A percentile compares a stretch with the other conserved stretches of the same genome.
These are phyloP conservation scores for Sturmia bella DNA, from an alignment of 2,888 invertebrate genomes.

Conservation along the genomic window DNA sequence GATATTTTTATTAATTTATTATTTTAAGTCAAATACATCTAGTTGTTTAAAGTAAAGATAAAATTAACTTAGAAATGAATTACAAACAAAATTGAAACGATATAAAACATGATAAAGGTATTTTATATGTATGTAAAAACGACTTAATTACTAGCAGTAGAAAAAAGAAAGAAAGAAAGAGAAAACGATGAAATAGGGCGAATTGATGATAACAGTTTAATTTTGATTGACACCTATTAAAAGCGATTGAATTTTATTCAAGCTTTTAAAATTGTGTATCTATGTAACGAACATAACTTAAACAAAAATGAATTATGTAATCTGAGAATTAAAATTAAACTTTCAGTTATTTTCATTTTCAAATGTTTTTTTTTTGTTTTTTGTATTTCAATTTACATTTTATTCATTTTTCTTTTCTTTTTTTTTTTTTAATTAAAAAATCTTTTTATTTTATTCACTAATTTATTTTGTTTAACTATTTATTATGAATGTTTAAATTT, in stretches of 20 bases:
- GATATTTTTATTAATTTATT: slow-evolving; percentile 48
- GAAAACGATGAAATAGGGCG: slow-evolving; percentile 23
- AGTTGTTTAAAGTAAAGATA: slow-evolving; percentile 45
- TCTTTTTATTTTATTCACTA: slow-evolving; percentile 53
- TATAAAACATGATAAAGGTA: slow-evolving; percentile 38
- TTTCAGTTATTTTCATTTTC: slow-evolving; percentile 19
- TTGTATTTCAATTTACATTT: slow-evolving; percentile 41
- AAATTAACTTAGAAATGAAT: slow-evolving; percentile 27
- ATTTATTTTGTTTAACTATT: slow-evolving; percentile 40
- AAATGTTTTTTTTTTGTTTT: slow-evolving; percentile 36
- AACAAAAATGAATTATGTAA: slow-evolving; percentile 53
- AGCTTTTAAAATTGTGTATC: slow-evolving; percentile 30
- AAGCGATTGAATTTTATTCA: slow-evolving; percentile 64
- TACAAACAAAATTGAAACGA: slow-evolving; percentile 52
- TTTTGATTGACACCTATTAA: slow-evolving; percentile 57
- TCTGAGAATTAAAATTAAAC: slow-evolving; percentile 37
- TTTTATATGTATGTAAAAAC: slow-evolving; percentile 22
- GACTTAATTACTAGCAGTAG: slow-evolving; percentile 47
- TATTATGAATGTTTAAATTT: slow-evolving; percentile 12
- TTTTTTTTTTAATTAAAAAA: slow-evolving; percentile 22
- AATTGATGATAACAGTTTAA: slow-evolving; percentile 33
- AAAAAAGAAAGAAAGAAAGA: neutral
- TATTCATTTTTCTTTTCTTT: too few relatives aligned
- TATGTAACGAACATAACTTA: slow-evolving; percentile 30
- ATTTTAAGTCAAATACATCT: slow-evolving; percentile 60